phyloP scores from a whole-genome alignment of 64 coral and sea anemone species.

The Exaiptasia diaphana region DNA sequence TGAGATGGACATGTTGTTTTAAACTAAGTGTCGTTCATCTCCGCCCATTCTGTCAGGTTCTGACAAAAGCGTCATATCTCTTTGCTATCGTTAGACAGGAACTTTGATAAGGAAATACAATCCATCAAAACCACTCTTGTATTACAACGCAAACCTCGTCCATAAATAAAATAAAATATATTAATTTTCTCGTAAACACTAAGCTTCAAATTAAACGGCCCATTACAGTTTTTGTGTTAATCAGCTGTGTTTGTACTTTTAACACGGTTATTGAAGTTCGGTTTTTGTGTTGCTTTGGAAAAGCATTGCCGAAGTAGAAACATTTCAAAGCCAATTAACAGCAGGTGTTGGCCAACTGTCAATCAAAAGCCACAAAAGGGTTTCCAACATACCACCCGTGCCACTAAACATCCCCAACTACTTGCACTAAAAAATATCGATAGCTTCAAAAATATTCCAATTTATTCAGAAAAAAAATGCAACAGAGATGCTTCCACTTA shows the following conservation, averaged over 20 bases:
- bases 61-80: slow-evolving; percentile 98
- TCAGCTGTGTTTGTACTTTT: slow-evolving; percentile 92
- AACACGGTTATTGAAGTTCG: slow-evolving; percentile 88
- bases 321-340: slow-evolving; percentile 98
- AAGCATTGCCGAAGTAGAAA: slow-evolving; percentile 69
- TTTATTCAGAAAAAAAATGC: slow-evolving; percentile 80
- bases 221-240: slow-evolving; percentile 13
- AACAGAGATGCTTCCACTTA: slow-evolving; percentile 55
- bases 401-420: slow-evolving; percentile 81
- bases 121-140: slow-evolving; percentile 88
- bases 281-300: slow-evolving; percentile 74
- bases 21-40: slow-evolving; percentile 83
- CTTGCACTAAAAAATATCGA: slow-evolving; percentile 30
- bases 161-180: not conserved
- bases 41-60: slow-evolving; percentile 88
- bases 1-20: slow-evolving; percentile 85
- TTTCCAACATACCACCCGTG: slow-evolving; percentile 75
- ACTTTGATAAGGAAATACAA: slow-evolving; percentile 99
- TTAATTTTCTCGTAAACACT: not conserved
- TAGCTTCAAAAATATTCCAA: too few relatives aligned
- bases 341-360: slow-evolving; percentile 91
- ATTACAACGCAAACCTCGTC: slow-evolving; percentile 48
- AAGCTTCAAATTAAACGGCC: not conserved
- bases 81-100: slow-evolving; percentile 90
- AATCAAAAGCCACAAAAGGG: slow-evolving; percentile 86